Base-by-base conservation (phyloP, 1,140 invertebrate species). In the Maconellicoccus hirsutus region DNA sequence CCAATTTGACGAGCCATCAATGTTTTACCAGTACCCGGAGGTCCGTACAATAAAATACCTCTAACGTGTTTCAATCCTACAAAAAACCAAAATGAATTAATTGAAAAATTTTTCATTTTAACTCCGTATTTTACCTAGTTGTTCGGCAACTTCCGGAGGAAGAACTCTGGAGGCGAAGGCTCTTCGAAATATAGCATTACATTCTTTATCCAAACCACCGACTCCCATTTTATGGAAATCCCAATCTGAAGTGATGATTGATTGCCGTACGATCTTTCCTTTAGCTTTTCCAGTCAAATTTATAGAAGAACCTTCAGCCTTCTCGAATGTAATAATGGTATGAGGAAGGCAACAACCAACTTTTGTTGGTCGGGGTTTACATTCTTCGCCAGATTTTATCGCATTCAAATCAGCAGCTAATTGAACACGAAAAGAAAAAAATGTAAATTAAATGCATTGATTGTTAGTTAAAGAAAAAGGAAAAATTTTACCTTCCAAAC, bases 191-290 rank as follows among this genome's bases (percentile, higher is more conserved):
- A 99, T 98, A 0, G 94, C 93, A 78, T 93, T 96, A 81, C 99
- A 99, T 81, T 99, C 95, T 66, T 93, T 93, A 78, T 98, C 96
- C 74, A 99, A 81, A 78, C 97, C 97, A 77, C 97, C 97, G 76
- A 99, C 98, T 66, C 97, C 97, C 94, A 99, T 98, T 79, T 96
- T 96, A 73, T 94, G 90, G 79, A 99, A 99, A 81, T 99, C 94
- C 95, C 95, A 99, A 77, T 98, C 94, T 22, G 96, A 96, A 81
- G 97, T 98, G 73, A 99, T 98, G 72, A 98, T 94, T 0, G 92
- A 92, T 77, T 92, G 90, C 8, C 91, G 84, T 1, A 88, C 82
- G 59, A 85, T 78, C 79, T 86, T 86, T 21, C 82, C 91, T 80
- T 91, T 92, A 69, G 90, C 86, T 80, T 92, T 91, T 26, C 93